These are phyloP conservation scores for Cladopsammia gracilis DNA, from an alignment of 64 coral and sea anemone genomes.

Conservation along the genomic window DNA sequence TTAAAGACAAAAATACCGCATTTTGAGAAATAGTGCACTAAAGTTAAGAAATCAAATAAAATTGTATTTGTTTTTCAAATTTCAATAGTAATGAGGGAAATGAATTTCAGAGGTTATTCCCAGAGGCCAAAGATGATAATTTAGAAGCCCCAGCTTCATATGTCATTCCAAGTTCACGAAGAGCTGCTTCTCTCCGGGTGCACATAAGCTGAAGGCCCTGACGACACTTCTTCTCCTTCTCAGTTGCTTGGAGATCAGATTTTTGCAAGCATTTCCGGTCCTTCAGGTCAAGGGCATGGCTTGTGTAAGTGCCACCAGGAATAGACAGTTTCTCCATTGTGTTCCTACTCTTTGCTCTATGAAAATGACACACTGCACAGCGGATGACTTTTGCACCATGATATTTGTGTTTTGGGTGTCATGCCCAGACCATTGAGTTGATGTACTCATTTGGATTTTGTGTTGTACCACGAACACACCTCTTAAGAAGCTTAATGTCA, in stretches of 20 bases:
- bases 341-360: neutral
- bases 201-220: neutral
- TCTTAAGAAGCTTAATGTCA: conserved; percentile 14
- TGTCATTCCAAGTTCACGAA: neutral
- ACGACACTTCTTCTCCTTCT: neutral
- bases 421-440: conserved; percentile 3
- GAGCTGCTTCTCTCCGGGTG: neutral
- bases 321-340: conserved; percentile 23
- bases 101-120: conserved; percentile 4
- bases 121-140: neutral
- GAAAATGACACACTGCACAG: conserved; percentile 9
- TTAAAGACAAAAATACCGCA: conserved; percentile 1
- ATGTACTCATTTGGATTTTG: conserved; percentile 33
- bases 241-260: neutral
- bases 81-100: conserved; percentile 28
- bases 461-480: conserved; percentile 14
- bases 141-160: neutral
- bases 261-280: neutral
- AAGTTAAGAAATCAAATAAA: conserved; percentile 37
- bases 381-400: conserved; percentile 26
- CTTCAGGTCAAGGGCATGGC: neutral
- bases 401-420: conserved; percentile 26
- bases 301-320: conserved; percentile 25
- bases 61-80: conserved; percentile 14
- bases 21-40: conserved; percentile 10